Evolutionary conservation across 2,888 invertebrate species (phyloP).

Genomic region (Esperia sulphurella): DNA sequence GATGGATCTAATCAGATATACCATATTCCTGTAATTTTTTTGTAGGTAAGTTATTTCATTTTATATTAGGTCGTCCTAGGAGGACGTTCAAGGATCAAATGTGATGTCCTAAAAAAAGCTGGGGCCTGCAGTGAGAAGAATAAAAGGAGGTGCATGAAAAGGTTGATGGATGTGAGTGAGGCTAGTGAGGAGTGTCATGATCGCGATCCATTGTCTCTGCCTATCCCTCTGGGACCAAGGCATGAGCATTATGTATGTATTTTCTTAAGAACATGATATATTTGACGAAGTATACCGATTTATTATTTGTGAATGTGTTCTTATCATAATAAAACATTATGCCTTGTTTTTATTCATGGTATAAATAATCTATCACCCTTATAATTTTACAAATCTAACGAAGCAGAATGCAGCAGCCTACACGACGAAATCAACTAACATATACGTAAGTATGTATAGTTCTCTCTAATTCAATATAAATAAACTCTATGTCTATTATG

Average conservation of each 20-base stretch:
- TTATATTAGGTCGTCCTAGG: no score
- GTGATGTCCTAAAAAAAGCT: no score
- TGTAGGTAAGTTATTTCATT: background rate
- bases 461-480: conserved; percentile 63
- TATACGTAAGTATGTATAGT: conserved; percentile 45
- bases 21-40: background rate
- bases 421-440: conserved; percentile 36
- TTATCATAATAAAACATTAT: conserved; percentile 50
- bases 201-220: no score
- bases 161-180: no score
- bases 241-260: no score
- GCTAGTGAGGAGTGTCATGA: no score
- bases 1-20: conserved; percentile 3
- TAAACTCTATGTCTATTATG: conserved; percentile 58
- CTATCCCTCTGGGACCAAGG: no score
- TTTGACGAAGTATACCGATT: background rate
- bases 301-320: background rate
- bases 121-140: no score
- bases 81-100: no score
- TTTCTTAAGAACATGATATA: background rate
- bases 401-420: conserved; percentile 67
- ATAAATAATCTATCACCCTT: conserved; percentile 53
- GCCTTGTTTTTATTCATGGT: conserved; percentile 51
- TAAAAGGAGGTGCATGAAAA: no score
- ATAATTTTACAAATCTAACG: conserved; percentile 44